phyloP scores from a whole-genome alignment of 2,797 vertebrate species.

The Gymnothorax javanicus region DNA sequence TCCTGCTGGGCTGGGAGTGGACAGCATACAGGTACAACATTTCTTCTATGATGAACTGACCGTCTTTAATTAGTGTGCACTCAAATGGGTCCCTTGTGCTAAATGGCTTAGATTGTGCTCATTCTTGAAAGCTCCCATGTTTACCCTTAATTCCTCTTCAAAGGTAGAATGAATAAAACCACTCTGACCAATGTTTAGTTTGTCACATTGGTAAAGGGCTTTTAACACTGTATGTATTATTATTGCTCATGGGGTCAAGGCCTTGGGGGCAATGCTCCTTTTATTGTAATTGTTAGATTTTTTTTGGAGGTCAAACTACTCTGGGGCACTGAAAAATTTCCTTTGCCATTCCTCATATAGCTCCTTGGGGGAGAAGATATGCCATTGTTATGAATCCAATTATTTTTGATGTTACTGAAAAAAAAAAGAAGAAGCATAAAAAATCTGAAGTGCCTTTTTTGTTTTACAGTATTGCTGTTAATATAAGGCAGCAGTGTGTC shows the following conservation, averaged over 20 bases:
- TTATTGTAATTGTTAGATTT: constrained; percentile 1
- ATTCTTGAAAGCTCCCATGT: not conserved
- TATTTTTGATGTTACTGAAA: not conserved
- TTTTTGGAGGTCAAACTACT: not conserved
- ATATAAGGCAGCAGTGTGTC: too few relatives aligned
- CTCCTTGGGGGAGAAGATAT: constrained; percentile 6
- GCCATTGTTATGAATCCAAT: constrained; percentile 8
- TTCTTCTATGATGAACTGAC: not conserved
- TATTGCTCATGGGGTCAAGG: not conserved
- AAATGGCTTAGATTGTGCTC: not conserved
- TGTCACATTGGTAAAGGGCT: not conserved
- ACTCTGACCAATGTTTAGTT: not conserved
- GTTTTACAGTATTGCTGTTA: too few relatives aligned
- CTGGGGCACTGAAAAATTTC: not conserved
- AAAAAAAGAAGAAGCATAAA: not conserved
- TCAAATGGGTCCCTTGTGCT: not conserved
- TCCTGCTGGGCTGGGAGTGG: not conserved
- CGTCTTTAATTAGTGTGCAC: not conserved
- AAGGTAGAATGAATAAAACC: not conserved
- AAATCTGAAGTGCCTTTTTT: not conserved
- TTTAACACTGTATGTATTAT: not conserved
- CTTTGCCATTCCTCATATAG: not conserved
- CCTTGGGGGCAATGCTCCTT: not conserved
- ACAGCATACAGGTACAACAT: not conserved
- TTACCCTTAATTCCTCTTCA: not conserved